phyloP scores from a whole-genome alignment of 2,113 vertebrate genomes.

The Chaetura pelagica region DNA sequence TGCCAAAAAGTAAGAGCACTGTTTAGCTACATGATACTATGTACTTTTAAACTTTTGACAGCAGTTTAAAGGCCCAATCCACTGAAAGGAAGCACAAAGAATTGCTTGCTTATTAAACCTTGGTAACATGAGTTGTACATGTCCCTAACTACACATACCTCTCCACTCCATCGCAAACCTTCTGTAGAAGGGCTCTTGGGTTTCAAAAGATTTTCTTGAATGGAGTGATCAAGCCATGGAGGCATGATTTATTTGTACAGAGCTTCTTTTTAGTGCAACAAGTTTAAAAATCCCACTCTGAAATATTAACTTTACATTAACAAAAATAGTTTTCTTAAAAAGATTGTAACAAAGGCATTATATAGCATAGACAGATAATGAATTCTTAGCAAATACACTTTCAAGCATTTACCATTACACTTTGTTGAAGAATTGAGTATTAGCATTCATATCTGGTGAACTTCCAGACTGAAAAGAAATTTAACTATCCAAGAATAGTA shows the following conservation, averaged over 20 bases:
- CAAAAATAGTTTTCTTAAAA: conserved; percentile 86
- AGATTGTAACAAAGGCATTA: conserved; percentile 84
- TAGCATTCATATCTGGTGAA: conserved; percentile 79
- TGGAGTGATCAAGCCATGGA: conserved; percentile 76
- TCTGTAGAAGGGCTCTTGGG: conserved; percentile 69
- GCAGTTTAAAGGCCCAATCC: conserved; percentile 70
- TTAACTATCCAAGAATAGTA: not conserved
- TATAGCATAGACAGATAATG: conserved; percentile 81
- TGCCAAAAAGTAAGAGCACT: conserved; percentile 73
- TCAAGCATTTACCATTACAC: conserved; percentile 81
- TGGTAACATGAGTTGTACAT: conserved; percentile 22
- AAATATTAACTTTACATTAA: conserved; percentile 85
- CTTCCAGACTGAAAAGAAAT: conserved; percentile 70
- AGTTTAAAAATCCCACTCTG: conserved; percentile 85
- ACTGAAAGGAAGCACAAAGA: conserved; percentile 81
- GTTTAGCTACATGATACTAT: conserved; percentile 54
- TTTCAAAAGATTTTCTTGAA: conserved; percentile 72
- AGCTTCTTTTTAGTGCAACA: conserved; percentile 84
- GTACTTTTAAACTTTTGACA: conserved; percentile 25
- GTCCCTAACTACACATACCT: conserved; percentile 35
- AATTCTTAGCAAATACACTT: conserved; percentile 81
- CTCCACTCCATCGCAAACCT: conserved; percentile 59
- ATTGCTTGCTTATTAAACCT: conserved; percentile 64
- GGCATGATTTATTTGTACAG: conserved; percentile 75
- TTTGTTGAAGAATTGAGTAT: conserved; percentile 76